These are phyloP conservation scores for Callinectes sapidus DNA, from an alignment of 2,888 invertebrate species.

Conservation along the genomic window DNA sequence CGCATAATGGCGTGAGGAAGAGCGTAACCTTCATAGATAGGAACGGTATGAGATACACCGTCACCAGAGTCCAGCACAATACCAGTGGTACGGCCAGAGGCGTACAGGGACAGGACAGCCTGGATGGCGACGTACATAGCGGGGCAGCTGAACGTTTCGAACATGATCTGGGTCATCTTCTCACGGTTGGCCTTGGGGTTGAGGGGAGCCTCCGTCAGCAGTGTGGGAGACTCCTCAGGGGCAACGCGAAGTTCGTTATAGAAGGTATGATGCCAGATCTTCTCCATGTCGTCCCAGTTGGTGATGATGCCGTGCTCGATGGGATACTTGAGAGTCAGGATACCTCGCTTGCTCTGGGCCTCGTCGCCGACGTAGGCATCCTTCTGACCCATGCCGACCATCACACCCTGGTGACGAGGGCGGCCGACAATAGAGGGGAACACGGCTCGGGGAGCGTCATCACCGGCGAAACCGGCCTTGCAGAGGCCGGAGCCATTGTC, in stretches of 20 bases:
- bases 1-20: conserved; percentile 79
- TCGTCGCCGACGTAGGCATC: conserved; percentile 97
- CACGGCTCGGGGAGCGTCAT: conserved; percentile 68
- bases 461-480: conserved; percentile 67
- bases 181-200: conserved; percentile 97
- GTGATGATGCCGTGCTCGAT: conserved; percentile 81
- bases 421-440: conserved; percentile 71
- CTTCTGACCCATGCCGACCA: conserved; percentile 99
- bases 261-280: conserved; percentile 99
- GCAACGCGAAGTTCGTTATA: conserved; percentile 98
- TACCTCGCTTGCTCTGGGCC: conserved; percentile 91
- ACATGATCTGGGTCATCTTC: conserved; percentile 85
- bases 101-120: conserved; percentile 80
- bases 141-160: conserved; percentile 88
- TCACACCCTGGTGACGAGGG: conserved; percentile 85
- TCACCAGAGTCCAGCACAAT: conserved; percentile 66
- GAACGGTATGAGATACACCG: conserved; percentile 66
- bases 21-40: conserved; percentile 65
- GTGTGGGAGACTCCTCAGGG: conserved; percentile 89
- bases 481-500: conserved; percentile 68
- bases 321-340: conserved; percentile 79
- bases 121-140: conserved; percentile 96
- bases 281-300: conserved; percentile 99
- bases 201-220: conserved; percentile 89
- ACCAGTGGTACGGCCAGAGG: conserved; percentile 71